A percentile compares a stretch with the other conserved stretches of the same genome.
Evolutionary conservation across 2,113 vertebrate genomes (phyloP).

Genomic region (Varanus salvator): DNA sequence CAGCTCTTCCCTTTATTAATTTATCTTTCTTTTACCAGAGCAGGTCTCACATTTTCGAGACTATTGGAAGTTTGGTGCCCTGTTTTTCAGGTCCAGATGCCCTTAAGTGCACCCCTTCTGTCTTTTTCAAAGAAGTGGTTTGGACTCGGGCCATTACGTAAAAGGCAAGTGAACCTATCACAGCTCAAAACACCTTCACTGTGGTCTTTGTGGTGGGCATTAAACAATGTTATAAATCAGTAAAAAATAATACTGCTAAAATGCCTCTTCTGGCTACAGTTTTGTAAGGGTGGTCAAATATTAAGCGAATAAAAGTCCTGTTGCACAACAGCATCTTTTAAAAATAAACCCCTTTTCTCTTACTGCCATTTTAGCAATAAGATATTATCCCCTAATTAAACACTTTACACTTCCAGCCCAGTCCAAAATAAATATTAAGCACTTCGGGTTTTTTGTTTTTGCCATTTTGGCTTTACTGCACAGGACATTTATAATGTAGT

Average conservation of each 20-base stretch:
- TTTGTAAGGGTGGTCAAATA: neutral
- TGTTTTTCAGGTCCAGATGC: neutral
- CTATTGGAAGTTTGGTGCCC: too few relatives aligned
- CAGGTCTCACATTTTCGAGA: neutral
- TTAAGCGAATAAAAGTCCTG: neutral
- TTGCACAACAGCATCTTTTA: neutral
- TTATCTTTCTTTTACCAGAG: neutral
- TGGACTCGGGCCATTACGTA: neutral
- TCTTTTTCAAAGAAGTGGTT: neutral
- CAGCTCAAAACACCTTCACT: neutral
- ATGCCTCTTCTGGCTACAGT: neutral
- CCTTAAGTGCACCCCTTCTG: neutral
- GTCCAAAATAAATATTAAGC: neutral
- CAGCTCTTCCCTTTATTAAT: neutral
- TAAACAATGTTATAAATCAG: too few relatives aligned
- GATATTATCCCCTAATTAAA: too few relatives aligned
- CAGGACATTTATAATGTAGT: too few relatives aligned
- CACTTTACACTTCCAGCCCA: too few relatives aligned
- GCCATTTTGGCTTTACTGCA: too few relatives aligned
- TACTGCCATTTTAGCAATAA: neutral
- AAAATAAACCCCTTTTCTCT: neutral
- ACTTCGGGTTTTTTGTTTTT: neutral
- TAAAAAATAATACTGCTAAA: neutral
- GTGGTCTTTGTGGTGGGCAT: too few relatives aligned
- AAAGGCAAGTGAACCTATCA: neutral